Base-by-base conservation (phyloP, 2,888 invertebrate species). In the Laothoe populi region DNA sequence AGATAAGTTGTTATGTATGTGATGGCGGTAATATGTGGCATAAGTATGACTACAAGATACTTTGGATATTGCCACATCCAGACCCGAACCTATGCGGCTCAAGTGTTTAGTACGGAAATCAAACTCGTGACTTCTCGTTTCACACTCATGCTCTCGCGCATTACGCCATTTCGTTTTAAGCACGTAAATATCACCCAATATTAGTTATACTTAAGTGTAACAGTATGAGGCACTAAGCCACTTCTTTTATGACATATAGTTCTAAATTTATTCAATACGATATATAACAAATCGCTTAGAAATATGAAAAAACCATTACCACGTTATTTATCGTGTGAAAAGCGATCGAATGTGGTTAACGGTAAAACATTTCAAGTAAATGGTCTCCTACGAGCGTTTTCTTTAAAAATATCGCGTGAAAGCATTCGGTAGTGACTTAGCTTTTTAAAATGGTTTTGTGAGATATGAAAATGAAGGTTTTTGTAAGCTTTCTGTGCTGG, bases 381-480 rank as follows among this genome's bases (percentile, higher is more conserved):
- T 63, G 71, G 70, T 78, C 77, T 74, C 68, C 46, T 23, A 35
- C 63, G 63, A 59, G 63, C 75, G 74, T 77, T 84, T 85, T 74
- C 82, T 81, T 79, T 80, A 67, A 77, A 82, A 83, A 82, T 79
- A 77, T 79, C 78, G 81, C 82, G 81, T 83, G 80, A 77, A 76
- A 80, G 77, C 71, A 77, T 78, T 82, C 72, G 63, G 63, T 68
- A 70, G 72, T 73, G 75, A 78, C 70, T 75, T 76, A 77, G 81
- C 77, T 80, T 83, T 83, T 76, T 75, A 74, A 78, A 82, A 74
- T 67, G 69, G 68, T 71, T 78, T 78, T 70, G 60, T 64, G 49
- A 64, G 64, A 40, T 40, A 48, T 48, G 24, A 24, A 24, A 60
- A 60, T 49, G 40, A 40, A 23, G 38, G 2, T 60, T 48, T 48